Conservation (phyloP, 2,888 invertebrate genomes). For the Steromphala cineraria region DNA sequence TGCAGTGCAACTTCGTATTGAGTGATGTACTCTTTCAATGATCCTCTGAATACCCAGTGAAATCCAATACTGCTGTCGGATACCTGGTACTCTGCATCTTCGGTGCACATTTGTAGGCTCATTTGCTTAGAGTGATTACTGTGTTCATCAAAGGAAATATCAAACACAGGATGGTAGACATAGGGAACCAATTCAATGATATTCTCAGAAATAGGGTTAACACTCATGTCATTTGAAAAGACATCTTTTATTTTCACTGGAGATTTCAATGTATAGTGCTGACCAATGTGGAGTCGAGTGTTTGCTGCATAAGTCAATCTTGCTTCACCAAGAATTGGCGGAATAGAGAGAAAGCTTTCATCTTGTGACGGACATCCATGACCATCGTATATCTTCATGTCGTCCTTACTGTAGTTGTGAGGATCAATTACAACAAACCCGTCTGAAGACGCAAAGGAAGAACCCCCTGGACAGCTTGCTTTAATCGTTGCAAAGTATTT, state of each 20-base stretch:
- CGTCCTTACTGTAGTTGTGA: no score
- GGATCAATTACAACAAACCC: constrained; percentile 23
- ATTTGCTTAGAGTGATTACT: background rate
- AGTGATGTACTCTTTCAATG: background rate
- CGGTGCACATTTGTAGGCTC: background rate
- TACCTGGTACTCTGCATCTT: background rate
- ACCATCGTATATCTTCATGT: background rate
- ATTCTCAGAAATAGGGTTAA: background rate
- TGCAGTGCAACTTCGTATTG: background rate
- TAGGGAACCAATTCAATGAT: background rate
- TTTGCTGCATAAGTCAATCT: background rate
- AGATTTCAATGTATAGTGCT: background rate
- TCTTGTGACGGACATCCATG: background rate
- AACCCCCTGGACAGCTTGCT: constrained; percentile 23
- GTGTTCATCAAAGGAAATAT: background rate
- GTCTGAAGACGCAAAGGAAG: constrained; percentile 18
- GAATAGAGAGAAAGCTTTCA: background rate
- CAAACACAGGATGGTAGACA: background rate
- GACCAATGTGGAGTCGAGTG: background rate
- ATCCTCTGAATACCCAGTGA: background rate
- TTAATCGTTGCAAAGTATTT: constrained; percentile 22
- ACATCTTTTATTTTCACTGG: background rate
- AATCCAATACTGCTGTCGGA: background rate
- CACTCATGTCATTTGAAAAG: background rate
- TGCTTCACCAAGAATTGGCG: no score